These are phyloP conservation scores for Rafetus swinhoei DNA, from an alignment of 2,113 vertebrate genomes.

Conservation along the genomic window DNA sequence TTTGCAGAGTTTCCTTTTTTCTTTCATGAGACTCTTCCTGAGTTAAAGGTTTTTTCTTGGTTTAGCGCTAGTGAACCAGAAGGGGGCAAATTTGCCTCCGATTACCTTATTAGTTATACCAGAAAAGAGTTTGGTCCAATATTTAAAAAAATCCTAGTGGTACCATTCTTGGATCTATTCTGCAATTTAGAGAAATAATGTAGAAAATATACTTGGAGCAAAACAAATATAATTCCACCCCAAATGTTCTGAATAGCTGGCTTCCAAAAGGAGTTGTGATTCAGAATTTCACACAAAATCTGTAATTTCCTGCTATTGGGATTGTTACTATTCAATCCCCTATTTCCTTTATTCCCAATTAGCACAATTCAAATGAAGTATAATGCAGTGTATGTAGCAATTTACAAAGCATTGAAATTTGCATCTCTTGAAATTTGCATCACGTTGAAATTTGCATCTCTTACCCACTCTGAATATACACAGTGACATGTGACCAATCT, in stretches of 20 bases:
- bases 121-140: fast-evolving
- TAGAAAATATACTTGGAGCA: not conserved
- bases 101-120: not conserved
- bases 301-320: not conserved
- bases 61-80: not conserved
- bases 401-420: not conserved
- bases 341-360: not conserved
- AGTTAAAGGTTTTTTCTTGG: conserved; percentile 2
- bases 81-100: fast-evolving
- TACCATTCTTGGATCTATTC: not conserved
- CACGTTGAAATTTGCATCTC: not conserved
- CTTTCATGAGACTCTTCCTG: conserved; percentile 13
- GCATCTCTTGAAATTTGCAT: not conserved
- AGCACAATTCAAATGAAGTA: not conserved
- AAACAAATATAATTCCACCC: not conserved
- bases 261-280: not conserved
- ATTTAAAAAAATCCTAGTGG: not conserved
- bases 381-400: not conserved
- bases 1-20: conserved; percentile 13
- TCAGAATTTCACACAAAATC: not conserved
- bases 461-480: not conserved
- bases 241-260: not conserved
- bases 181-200: not conserved
- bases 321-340: not conserved
- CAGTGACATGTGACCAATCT: fast-evolving